Conservation (phyloP, 2,888 invertebrate genomes). For the Drosophila mercatorum region DNA sequence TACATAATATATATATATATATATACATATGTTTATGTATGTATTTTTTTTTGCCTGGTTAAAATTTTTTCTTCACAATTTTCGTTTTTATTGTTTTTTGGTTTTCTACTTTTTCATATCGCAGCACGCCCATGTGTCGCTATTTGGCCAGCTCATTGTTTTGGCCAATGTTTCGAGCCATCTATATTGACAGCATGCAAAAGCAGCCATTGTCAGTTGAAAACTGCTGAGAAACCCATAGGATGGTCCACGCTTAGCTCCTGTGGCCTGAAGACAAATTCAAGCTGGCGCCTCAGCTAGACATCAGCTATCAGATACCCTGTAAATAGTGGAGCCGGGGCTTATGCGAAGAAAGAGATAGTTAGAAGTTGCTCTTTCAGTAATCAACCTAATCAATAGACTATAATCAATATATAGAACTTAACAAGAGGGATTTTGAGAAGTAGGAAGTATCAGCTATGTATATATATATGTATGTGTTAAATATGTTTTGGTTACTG, state of each 20-base stretch:
- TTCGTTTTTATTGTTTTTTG: background rate
- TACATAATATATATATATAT: background rate
- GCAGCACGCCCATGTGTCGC: slow-evolving; percentile 10
- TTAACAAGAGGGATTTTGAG: too few relatives aligned
- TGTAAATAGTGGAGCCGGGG: background rate
- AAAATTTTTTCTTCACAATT: slow-evolving; percentile 13
- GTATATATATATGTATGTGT: too few relatives aligned
- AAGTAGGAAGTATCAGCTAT: too few relatives aligned
- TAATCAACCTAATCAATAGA: too few relatives aligned
- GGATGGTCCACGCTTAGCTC: slow-evolving; percentile 33
- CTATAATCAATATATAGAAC: too few relatives aligned
- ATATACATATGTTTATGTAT: background rate
- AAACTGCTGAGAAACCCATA: slow-evolving; percentile 2
- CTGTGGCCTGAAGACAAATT: background rate
- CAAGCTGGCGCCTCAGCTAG: background rate
- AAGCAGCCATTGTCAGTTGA: slow-evolving; percentile 3
- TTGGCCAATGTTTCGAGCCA: slow-evolving; percentile 30
- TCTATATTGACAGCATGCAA: slow-evolving; percentile 34
- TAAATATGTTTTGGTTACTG: too few relatives aligned
- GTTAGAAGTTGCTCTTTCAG: too few relatives aligned
- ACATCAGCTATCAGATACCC: background rate
- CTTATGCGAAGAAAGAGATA: too few relatives aligned
- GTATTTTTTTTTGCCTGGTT: slow-evolving; percentile 4
- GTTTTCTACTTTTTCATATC: background rate
- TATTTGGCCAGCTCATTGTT: slow-evolving; percentile 37